Evolutionary conservation across 1,140 invertebrate genomes (phyloP), one percentile per base, ranked within the genome.

Genomic region (Akabosia matsudoensis): DNA sequence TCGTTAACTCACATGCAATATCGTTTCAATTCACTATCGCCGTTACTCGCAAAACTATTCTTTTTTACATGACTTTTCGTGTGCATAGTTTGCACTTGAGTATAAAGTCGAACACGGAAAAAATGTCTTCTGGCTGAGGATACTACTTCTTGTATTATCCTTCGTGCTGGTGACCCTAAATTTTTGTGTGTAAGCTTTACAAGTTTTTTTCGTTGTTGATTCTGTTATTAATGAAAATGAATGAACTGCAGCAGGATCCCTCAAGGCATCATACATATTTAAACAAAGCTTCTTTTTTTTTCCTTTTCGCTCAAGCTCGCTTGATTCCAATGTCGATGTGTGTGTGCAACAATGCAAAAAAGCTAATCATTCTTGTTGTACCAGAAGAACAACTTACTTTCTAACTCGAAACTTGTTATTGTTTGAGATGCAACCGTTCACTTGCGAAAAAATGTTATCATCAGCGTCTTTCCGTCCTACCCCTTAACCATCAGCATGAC

Each of bases 191-290:
- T 56, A 56, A 13, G n/a, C 54, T 56, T 56, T 56, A 56, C 24
- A 22, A 24, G 54, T 56, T 56, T n/a, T n/a, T n/a, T n/a, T n/a
- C n/a, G n/a, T n/a, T n/a, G n/a, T n/a, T n/a, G 22, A 4, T 45
- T 7, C 7, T 45, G 22, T 3, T 56, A 67, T 30, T 67, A 67
- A 67, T 67, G 30, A 67, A 61, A 67, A 67, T 67, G 61, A 67
- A 67, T 67, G 61, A 30, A 30, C 61, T 30, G 10, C 24, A 67
- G 10, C 24, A 67, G 61, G 54, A 13, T 67, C 61, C 61, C 61
- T 67, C 1, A 67, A 67, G 61, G 61, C 24, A 67, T 67, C 61
- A 67, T 67, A 67, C 61, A 67, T 67, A 67, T 67, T 61, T 67
- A 67, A 67, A 67, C 61, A 67, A 67, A 67, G 31, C 13, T 10